A percentile compares a stretch with the other conserved stretches of the same genome.
Evolutionary conservation across 2,113 vertebrate species (phyloP).

Genomic region (Colius striatus): DNA sequence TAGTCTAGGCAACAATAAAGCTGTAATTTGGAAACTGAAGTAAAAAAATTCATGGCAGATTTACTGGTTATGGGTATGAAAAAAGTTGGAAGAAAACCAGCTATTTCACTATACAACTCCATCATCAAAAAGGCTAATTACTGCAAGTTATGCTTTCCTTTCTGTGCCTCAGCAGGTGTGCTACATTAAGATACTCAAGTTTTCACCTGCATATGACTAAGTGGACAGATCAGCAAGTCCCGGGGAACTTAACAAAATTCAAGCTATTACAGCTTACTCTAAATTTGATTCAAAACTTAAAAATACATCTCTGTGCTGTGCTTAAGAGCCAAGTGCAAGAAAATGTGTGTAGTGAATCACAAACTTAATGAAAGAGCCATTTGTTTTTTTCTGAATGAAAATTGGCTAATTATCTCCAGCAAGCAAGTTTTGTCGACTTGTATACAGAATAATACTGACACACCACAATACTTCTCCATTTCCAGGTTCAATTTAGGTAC

Average conservation of each 20-base stretch:
- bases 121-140: not conserved
- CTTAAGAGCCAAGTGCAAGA: not conserved
- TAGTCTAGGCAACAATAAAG: not conserved
- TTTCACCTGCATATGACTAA: not conserved
- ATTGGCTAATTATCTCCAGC: slow-evolving; percentile 58
- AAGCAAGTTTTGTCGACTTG: slow-evolving; percentile 40
- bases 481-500: slow-evolving; percentile 44
- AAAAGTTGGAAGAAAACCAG: not conserved
- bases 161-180: not conserved
- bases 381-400: slow-evolving; percentile 58
- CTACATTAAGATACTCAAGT: not conserved
- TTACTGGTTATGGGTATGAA: not conserved
- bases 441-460: slow-evolving; percentile 23
- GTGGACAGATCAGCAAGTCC: not conserved
- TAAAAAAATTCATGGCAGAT: not conserved
- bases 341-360: slow-evolving; percentile 6
- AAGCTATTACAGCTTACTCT: not conserved
- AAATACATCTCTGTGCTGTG: not conserved
- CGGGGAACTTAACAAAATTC: not conserved
- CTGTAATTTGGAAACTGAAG: not conserved
- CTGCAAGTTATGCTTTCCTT: not conserved
- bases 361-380: slow-evolving; percentile 39
- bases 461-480: slow-evolving; percentile 9
- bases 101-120: not conserved
- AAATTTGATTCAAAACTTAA: slow-evolving; percentile 5